These are phyloP conservation scores for Falco naumanni DNA, from an alignment of 2,797 vertebrate species.

Conservation along the genomic window DNA sequence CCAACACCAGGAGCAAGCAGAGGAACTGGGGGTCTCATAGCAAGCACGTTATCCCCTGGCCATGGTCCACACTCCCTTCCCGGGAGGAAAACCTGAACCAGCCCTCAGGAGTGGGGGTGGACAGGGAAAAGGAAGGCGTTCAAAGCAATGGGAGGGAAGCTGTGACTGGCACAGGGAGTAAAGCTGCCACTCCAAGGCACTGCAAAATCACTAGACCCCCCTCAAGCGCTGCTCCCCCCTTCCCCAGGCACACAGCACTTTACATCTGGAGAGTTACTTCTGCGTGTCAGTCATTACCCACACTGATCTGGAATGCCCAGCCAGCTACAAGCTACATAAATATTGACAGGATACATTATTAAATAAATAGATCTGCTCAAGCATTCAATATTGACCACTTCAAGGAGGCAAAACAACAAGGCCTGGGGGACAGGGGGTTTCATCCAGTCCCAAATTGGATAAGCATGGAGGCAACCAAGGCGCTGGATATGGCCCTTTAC, in stretches of 20 bases:
- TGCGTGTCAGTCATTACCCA: not conserved
- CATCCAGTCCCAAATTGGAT: not conserved
- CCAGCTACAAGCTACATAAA: not conserved
- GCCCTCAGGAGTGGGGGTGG: accelerated
- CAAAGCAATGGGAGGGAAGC: not conserved
- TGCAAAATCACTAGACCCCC: not conserved
- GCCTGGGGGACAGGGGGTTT: not conserved
- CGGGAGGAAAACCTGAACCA: not conserved
- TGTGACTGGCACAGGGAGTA: not conserved
- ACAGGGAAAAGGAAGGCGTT: not conserved
- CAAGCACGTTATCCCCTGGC: not conserved
- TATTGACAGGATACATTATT: not conserved
- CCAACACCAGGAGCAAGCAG: slow-evolving; percentile 11
- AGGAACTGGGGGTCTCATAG: not conserved
- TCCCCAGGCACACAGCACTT: not conserved
- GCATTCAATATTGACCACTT: not conserved
- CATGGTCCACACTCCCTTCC: not conserved
- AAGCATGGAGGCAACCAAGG: accelerated
- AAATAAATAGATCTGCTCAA: slow-evolving; percentile 15
- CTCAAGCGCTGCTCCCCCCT: not conserved
- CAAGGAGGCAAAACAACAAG: not conserved
- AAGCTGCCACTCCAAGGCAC: not conserved
- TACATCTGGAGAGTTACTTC: not conserved
- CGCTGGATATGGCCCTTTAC: not conserved
- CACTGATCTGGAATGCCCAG: not conserved